Base-by-base conservation (phyloP, 2,113 vertebrate species). In the Numenius arquata region DNA sequence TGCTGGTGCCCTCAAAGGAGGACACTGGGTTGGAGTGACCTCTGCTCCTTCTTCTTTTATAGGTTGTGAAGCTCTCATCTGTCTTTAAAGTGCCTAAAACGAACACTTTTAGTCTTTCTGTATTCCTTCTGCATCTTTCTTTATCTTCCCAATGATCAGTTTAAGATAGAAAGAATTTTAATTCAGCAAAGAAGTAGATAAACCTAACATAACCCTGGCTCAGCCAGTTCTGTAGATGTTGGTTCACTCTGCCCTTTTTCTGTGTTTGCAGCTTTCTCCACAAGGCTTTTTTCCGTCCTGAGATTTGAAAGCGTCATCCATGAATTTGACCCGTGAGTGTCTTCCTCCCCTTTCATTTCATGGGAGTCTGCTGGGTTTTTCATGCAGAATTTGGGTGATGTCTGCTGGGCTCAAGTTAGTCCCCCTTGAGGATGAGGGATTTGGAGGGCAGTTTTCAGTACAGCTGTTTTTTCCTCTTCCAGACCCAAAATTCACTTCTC, bases 241-340 rank as follows among this genome's bases (percentile, higher is more conserved):
- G 36, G 8, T 29, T 87, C 58, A 88, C 53, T 30, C 79, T 73
- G 29, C 43, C 34, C 40, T 48, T 53, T 41, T 40, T 59, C 62
- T 65, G 27, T 88, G 9, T 80, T 88, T 87, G 14, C 97, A 99
- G 99, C 99, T 25, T 99, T 99, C 95, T 99, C 99, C 77, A 99
- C 99, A 4, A 98, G 99, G 91, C 98, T 99, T 6, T 99, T 99
- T 88, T 99, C 99, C 2, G 99, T 99, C 61, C 89, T 99, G 96
- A 98, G 99, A 88, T 99, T 99, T 74, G 99, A 99, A 98, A 99
- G 99, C 4, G 99, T 99, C 97, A 99, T 99, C 98, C 99, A 99
- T 91, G 99, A 99, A 89, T 99, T 99, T 95, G 99, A 99, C 97
- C 99, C 99, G 99, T 99, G 97, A 99, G 99, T 99, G 95, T 48